Conservation (phyloP, 2,113 vertebrate genomes). For the Sturnus vulgaris region DNA sequence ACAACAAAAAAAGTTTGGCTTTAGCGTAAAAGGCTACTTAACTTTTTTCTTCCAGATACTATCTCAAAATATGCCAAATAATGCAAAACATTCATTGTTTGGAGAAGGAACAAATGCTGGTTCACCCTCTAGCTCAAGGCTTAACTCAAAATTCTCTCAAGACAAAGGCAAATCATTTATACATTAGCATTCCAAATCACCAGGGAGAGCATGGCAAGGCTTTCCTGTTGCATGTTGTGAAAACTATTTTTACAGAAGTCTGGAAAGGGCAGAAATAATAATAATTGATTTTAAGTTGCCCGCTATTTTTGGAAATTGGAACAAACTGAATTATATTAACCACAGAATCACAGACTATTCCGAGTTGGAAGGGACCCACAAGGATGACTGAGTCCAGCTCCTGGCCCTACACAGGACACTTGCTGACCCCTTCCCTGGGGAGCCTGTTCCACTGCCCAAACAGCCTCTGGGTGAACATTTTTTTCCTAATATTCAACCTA, state of each 20-base stretch:
- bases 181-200: background rate
- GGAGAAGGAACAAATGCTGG: background rate
- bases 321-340: background rate
- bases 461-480: background rate
- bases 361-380: background rate
- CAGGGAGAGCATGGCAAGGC: background rate
- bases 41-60: background rate
- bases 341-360: background rate
- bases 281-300: background rate
- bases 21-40: background rate
- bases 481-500: background rate
- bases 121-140: background rate
- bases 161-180: background rate
- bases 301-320: constrained; percentile 19
- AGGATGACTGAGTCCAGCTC: background rate
- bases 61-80: background rate
- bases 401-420: no score
- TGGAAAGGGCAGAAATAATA: constrained; percentile 43
- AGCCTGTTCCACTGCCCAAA: background rate
- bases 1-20: background rate
- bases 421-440: no score
- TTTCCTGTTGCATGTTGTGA: background rate
- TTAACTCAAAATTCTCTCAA: background rate
- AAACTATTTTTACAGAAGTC: constrained; percentile 1
- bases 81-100: background rate